Evolutionary conservation across 2,113 vertebrate species (phyloP), one percentile per base, ranked within the genome.

Genomic region (Physeter macrocephalus): DNA sequence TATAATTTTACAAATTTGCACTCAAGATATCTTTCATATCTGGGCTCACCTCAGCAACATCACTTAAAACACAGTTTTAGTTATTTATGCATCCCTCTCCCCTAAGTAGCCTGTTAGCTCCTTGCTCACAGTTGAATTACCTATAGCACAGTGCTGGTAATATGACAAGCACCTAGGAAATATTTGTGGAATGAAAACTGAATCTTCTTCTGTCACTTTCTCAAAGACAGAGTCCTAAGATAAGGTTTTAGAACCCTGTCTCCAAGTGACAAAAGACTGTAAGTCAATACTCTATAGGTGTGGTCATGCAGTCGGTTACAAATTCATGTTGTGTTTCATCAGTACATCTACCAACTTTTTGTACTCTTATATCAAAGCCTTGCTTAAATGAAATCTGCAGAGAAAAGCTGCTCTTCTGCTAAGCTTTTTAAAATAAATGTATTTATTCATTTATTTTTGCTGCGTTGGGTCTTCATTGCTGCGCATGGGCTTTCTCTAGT

Each of bases 1-100:
- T 59, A 84, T 20, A 34, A 54, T 95, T 94, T 92, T 90, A 90
- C 78, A 93, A 89, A 88, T 62, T 91, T 93, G 27, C 81, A 94
- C 21, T 92, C 36, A 83, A 86, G 69, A 82, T 89, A n/a, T 66
- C 57, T 89, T 83, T 95, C 27, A 12, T 61, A 78, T 66, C 31
- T 96, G 54, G 52, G 29, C 34, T 93, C 27, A 89, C 13, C 17
- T 85, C 29, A 49, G 74, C 25, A 88, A 14, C 6, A 95, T 21
- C 18, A 64, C 61, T 95, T 81, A 77, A 88, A 85, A 88, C 67
- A 85, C 57, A 95, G 29, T 52, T 95, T 87, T 75, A 81, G 43
- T 64, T 96, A 88, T 66, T 77, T 88, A 82, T 8, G 85, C 36
- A 77, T 59, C 23, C 46, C 12, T 95, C 43, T 92, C 29, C 36